Conservation (phyloP, 1,140 invertebrate genomes). For the Belonocnema kinseyi region DNA sequence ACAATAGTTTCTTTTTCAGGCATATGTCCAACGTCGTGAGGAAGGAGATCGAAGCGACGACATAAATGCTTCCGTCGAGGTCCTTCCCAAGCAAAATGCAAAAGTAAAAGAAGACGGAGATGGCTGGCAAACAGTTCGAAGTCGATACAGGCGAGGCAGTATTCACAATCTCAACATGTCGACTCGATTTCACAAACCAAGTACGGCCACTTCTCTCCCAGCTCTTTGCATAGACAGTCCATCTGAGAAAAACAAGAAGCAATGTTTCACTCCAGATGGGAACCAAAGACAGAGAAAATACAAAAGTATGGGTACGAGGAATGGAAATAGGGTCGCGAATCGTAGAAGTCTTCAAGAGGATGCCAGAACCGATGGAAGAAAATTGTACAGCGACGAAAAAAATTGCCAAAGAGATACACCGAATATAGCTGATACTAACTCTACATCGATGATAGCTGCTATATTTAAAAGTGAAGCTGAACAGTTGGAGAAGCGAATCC, state of each 20-base stretch:
- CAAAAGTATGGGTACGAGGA: slow-evolving; percentile 57
- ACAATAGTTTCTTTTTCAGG: slow-evolving; percentile 43
- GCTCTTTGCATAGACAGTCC: slow-evolving; percentile 75
- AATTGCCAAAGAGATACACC: slow-evolving; percentile 17
- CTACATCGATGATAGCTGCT: slow-evolving; percentile 72
- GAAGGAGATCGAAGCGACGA: slow-evolving; percentile 52
- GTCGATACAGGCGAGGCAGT: slow-evolving; percentile 73
- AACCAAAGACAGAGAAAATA: slow-evolving; percentile 52
- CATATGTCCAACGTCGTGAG: slow-evolving; percentile 41
- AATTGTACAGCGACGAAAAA: slow-evolving; percentile 40
- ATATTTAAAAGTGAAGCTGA: slow-evolving; percentile 76
- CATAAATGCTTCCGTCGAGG: slow-evolving; percentile 65
- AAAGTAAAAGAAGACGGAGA: slow-evolving; percentile 69
- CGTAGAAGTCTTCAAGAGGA: slow-evolving; percentile 37
- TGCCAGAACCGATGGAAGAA: slow-evolving; percentile 31
- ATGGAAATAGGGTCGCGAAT: slow-evolving; percentile 56
- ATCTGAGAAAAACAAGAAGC: slow-evolving; percentile 69
- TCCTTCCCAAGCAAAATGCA: slow-evolving; percentile 54
- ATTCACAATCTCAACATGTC: slow-evolving; percentile 71
- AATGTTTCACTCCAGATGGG: slow-evolving; percentile 58
- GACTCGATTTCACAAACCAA: slow-evolving; percentile 76
- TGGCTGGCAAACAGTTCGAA: slow-evolving; percentile 82
- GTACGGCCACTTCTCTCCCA: slow-evolving; percentile 77
- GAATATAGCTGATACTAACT: slow-evolving; percentile 62
- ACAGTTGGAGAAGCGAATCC: slow-evolving; percentile 74